A percentile compares a stretch with the other conserved stretches of the same genome.
These are phyloP conservation scores for Aulostomus chinensis DNA, from an alignment of 2,797 vertebrate species.

Conservation along the genomic window DNA sequence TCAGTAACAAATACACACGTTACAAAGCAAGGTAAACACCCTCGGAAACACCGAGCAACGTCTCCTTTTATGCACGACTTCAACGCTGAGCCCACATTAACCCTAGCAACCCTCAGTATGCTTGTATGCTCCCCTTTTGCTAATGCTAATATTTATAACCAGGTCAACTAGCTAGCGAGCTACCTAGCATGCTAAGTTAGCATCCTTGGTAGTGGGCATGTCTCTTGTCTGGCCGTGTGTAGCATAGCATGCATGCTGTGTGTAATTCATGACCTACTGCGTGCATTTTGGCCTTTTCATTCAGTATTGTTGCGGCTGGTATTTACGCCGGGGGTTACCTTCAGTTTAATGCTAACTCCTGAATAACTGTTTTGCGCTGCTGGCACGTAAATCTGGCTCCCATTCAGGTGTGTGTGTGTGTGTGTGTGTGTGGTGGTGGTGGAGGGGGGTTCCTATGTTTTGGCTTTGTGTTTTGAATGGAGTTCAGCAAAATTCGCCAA, in stretches of 20 bases:
- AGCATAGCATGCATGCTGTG: not conserved
- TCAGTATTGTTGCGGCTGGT: not conserved
- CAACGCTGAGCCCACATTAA: conserved; percentile 15
- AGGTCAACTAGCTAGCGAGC: conserved; percentile 48
- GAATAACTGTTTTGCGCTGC: not conserved
- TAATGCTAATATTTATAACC: conserved; percentile 57
- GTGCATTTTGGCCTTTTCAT: not conserved
- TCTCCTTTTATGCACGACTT: conserved; percentile 7
- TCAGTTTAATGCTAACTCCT: not conserved
- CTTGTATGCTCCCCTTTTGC: conserved; percentile 26
- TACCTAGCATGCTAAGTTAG: conserved; percentile 68
- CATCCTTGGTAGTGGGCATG: conserved; percentile 45
- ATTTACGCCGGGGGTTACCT: too few relatives aligned
- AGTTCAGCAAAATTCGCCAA: conserved; percentile 10
- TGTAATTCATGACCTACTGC: not conserved
- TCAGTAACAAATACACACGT: conserved; percentile 75
- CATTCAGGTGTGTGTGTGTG: too few relatives aligned
- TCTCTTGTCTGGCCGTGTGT: conserved; percentile 24
- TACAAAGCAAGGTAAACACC: conserved; percentile 75
- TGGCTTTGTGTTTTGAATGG: conserved; percentile 66
- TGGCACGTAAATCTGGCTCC: conserved; percentile 33
- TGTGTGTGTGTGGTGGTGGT: not conserved
- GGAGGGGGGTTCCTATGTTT: conserved; percentile 31
- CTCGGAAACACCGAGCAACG: conserved; percentile 41
- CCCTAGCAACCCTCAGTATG: conserved; percentile 9